Conservation (phyloP, 2,797 vertebrate species). For the Hydrocynus forskahlii region DNA sequence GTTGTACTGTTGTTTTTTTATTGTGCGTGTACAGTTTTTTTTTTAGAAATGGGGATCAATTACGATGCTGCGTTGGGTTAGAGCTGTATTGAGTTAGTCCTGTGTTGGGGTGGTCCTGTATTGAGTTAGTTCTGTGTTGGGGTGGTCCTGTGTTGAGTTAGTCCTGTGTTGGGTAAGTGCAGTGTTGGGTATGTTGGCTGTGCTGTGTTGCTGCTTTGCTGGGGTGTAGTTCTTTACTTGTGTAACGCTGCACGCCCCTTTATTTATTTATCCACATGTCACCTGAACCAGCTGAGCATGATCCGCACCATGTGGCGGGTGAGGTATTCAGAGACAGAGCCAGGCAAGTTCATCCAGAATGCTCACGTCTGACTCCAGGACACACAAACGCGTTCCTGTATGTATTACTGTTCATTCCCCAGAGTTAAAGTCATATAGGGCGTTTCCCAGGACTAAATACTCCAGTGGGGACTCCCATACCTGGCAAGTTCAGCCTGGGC, state of each 20-base stretch:
- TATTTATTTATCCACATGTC: slow-evolving; percentile 59
- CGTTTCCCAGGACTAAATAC: too few species aligned
- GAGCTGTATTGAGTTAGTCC: background rate
- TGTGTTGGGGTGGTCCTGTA: too few species aligned
- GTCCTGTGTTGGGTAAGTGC: background rate
- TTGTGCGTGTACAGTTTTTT: background rate
- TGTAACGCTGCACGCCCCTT: slow-evolving; percentile 10
- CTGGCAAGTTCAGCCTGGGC: too few species aligned
- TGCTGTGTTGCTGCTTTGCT: background rate
- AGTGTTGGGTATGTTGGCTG: background rate
- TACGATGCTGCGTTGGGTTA: background rate
- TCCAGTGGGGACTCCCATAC: too few species aligned
- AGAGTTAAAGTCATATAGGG: too few species aligned
- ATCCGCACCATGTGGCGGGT: background rate
- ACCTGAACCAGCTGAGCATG: slow-evolving; percentile 35
- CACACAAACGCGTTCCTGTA: too few species aligned
- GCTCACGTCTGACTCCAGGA: too few species aligned
- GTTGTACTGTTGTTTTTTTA: background rate
- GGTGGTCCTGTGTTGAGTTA: background rate
- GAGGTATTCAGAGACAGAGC: background rate
- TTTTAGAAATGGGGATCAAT: background rate
- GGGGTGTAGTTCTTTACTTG: slow-evolving; percentile 28
- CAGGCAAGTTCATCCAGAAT: too few species aligned
- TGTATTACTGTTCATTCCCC: too few species aligned
- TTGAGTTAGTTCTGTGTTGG: background rate